phyloP scores from a whole-genome alignment of 2,888 invertebrate species.

The Philonicus albiceps region DNA sequence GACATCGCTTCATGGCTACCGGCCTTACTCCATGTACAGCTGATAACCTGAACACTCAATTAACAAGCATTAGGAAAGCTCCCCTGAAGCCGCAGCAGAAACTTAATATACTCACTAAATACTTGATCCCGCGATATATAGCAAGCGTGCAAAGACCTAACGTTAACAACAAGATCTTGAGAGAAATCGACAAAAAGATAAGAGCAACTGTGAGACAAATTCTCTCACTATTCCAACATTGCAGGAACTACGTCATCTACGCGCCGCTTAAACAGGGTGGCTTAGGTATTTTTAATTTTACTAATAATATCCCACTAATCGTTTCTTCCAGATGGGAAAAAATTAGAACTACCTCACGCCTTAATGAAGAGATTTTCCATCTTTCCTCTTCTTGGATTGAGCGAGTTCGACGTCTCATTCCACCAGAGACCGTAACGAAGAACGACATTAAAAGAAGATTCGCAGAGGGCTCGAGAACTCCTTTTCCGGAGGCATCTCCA shows the following conservation, averaged over 20 bases:
- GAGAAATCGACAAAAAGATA: background rate
- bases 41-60: background rate
- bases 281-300: background rate
- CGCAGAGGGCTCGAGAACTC: too few relatives aligned
- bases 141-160: background rate
- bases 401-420: too few relatives aligned
- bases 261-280: background rate
- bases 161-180: background rate
- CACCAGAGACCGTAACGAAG: too few relatives aligned
- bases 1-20: background rate
- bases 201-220: background rate
- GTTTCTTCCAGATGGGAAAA: background rate
- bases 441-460: too few relatives aligned
- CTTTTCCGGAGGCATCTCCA: too few relatives aligned
- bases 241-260: background rate
- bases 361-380: background rate
- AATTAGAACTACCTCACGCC: background rate
- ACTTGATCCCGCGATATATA: background rate
- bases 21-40: background rate
- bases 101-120: background rate
- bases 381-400: too few relatives aligned
- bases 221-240: background rate
- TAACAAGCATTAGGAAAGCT: background rate
- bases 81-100: slow-evolving; percentile 11
- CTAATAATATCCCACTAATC: background rate